Evolutionary conservation across 2,113 vertebrate species (phyloP).

Genomic region (Trichomycterus rosablanca): DNA sequence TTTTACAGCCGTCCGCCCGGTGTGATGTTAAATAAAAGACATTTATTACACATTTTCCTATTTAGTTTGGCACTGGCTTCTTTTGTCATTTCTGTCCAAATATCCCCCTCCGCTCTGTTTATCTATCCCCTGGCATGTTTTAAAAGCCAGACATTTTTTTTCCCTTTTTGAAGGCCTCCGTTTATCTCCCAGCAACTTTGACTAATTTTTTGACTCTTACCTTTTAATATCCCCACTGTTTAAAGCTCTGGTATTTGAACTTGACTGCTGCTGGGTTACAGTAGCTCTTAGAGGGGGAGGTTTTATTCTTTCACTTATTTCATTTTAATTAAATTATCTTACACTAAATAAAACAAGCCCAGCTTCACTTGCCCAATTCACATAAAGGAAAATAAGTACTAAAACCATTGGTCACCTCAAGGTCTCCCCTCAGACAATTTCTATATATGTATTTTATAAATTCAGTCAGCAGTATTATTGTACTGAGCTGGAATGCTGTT

Average conservation of each 20-base stretch:
- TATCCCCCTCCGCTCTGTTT: slow-evolving; percentile 39
- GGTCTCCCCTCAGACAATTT: no score
- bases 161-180: slow-evolving; percentile 23
- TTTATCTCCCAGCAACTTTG: slow-evolving; percentile 42
- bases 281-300: slow-evolving; percentile 1
- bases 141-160: slow-evolving; percentile 30
- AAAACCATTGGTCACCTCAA: no score
- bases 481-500: no score
- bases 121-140: slow-evolving; percentile 22
- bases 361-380: no score
- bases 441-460: no score
- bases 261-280: slow-evolving; percentile 27
- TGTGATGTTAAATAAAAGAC: slow-evolving; percentile 23
- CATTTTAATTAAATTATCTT: no score
- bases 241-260: slow-evolving; percentile 26
- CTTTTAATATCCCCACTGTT: slow-evolving; percentile 35
- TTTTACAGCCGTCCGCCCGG: slow-evolving; percentile 33
- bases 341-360: no score
- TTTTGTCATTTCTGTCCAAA: slow-evolving; percentile 45
- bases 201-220: slow-evolving; percentile 36
- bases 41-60: slow-evolving; percentile 33
- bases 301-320: no score
- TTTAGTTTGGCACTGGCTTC: slow-evolving; percentile 42
- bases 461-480: no score
- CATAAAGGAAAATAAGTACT: no score